Evolutionary conservation across 2,113 vertebrate species (phyloP), one percentile per base, ranked within the genome.

Genomic region (Erpornis zantholeuca): DNA sequence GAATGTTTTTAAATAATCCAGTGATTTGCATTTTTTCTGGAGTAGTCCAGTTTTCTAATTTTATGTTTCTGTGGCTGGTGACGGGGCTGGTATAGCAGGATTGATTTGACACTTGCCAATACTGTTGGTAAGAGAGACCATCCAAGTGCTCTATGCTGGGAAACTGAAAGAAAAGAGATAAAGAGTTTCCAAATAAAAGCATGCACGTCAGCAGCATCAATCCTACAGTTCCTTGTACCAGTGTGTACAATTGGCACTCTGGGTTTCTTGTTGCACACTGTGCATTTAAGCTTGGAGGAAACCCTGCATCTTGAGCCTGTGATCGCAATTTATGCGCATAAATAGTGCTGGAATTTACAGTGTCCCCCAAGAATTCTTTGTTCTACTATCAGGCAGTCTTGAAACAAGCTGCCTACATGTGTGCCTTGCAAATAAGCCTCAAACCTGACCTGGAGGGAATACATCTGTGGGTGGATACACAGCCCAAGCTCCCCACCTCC

Each of bases 191-290:
- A 53, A 35, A 64, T 72, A 36, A 15, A 87, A 80, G 12, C 40
- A n/a, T 33, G 22, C 22, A 10, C 21, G 36, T 57, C 49, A 69
- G 12, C 23, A 63, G 14, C 54, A 70, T 61, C 33, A 69, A 3
- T 60, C 40, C 42, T 57, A 1, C 45, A 61, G 40, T 49, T 87
- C 27, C 27, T 27, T 69, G 23, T 68, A 31, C 22, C 12, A 44
- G 0, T 0, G 0, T 33, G 9, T n/a, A 66, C 61, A 71, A 36
- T 33, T 60, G 13, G 11, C 45, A 22, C 19, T 59, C 44, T 4
- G 27, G 19, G 11, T 64, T 88, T 86, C 44, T 54, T 63, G 31
- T 42, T 88, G 27, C 59, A 17, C 23, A 1, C n/a, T 27, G 42
- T 92, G 63, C 24, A 31, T 92, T 92, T 88, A 61, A 45, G 40